Percentiles rank a stretch among this genome's conserved stretches.
Conservation (phyloP, 2,888 invertebrate species). For the Lochmaea crataegi region DNA sequence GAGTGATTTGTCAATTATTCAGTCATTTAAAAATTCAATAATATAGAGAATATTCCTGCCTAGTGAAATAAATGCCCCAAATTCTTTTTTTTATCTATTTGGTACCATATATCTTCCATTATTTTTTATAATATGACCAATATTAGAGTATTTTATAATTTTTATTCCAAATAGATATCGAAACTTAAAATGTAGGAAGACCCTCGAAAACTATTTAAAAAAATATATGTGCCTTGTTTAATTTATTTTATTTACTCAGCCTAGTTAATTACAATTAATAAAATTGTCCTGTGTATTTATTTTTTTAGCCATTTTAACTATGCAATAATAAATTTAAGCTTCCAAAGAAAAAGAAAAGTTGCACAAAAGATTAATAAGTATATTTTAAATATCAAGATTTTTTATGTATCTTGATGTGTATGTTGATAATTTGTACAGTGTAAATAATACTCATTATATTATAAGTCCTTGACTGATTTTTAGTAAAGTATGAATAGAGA, state of each 20-base stretch:
- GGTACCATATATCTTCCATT: not conserved
- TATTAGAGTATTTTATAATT: too few species aligned
- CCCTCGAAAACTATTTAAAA: conserved; percentile 12
- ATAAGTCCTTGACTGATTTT: conserved; percentile 44
- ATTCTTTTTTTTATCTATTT: not conserved
- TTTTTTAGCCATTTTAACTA: conserved; percentile 14
- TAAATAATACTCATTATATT: conserved; percentile 39
- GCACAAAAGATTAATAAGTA: conserved; percentile 32
- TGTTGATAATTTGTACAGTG: conserved; percentile 38
- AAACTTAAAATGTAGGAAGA: not conserved
- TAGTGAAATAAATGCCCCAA: not conserved
- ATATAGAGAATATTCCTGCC: not conserved
- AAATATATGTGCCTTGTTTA: conserved; percentile 32
- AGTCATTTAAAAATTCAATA: not conserved
- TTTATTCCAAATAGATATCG: too few species aligned
- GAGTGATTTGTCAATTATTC: conserved; percentile 17
- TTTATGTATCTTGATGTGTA: conserved; percentile 22
- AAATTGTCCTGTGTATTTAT: conserved; percentile 12
- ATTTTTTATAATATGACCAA: too few species aligned
- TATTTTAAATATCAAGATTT: conserved; percentile 28
- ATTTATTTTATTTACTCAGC: conserved; percentile 6
- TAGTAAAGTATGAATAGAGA: conserved; percentile 28
- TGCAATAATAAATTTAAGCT: conserved; percentile 21
- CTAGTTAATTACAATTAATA: conserved; percentile 4
- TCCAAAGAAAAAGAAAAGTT: conserved; percentile 36